phyloP scores from a whole-genome alignment of 2,888 invertebrate species.

The Oithona nana region DNA sequence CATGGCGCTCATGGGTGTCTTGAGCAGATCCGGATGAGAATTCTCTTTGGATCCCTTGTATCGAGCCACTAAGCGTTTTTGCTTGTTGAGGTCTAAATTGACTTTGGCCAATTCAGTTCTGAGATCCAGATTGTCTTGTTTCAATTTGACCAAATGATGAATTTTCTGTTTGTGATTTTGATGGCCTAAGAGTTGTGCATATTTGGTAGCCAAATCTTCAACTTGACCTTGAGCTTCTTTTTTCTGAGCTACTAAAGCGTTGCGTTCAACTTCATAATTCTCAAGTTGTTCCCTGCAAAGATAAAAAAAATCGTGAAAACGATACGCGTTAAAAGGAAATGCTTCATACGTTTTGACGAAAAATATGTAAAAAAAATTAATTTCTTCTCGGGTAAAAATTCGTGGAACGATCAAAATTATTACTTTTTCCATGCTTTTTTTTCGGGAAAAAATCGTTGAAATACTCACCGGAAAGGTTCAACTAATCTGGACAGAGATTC shows the following conservation, averaged over 20 bases:
- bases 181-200: slow-evolving; percentile 41
- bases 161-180: slow-evolving; percentile 45
- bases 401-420: too few relatives aligned
- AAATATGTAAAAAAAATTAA: slow-evolving; percentile 20
- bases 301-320: too few relatives aligned
- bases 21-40: background rate
- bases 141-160: slow-evolving; percentile 32
- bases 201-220: slow-evolving; percentile 35
- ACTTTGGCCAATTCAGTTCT: slow-evolving; percentile 12
- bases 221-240: slow-evolving; percentile 32
- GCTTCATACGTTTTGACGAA: too few relatives aligned
- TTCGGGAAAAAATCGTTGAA: too few relatives aligned
- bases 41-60: background rate
- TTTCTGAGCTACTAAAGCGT: slow-evolving; percentile 28
- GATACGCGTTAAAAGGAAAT: too few relatives aligned
- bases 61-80: background rate
- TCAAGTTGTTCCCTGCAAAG: slow-evolving; percentile 33
- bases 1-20: background rate
- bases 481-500: slow-evolving; percentile 25
- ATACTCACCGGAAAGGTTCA: slow-evolving; percentile 27
- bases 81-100: background rate
- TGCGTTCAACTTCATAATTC: slow-evolving; percentile 32
- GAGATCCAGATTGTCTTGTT: slow-evolving; percentile 20
- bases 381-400: too few relatives aligned
- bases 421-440: too few relatives aligned